Evolutionary conservation across 2,797 vertebrate species (phyloP), one percentile per base, ranked within the genome.

Genomic region (Labroides dimidiatus): DNA sequence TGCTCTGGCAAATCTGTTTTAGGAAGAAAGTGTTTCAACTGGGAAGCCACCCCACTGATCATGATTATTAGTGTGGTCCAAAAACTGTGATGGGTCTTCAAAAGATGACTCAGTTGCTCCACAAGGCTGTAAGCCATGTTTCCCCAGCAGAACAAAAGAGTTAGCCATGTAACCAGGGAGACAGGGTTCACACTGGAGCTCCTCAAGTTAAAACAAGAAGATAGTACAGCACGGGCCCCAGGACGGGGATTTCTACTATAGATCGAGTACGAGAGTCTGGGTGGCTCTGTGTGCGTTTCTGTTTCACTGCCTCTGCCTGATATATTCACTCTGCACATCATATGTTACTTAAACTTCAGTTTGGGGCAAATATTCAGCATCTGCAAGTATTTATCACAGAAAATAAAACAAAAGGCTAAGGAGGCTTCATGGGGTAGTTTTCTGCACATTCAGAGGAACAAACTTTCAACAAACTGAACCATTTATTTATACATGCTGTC

Each of bases 41-140:
- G 54, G 76, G 84, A 76, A 81, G 30, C 80, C 57, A 68, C 72
- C 68, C 77, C 74, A 50, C 64, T 62, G 80, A 81, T 86, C 75
- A 70, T 87, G 79, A 88, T 78, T 81, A 52, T 59, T 66, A 76
- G 73, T 50, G 63, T 71, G 48, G 42, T 86, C 84, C 85, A 84
- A 80, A 72, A 48, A 52, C 81, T 88, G 78, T 27, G 67, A 89
- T 72, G 69, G 79, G 64, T 70, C 72, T 72, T 60, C 80, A 69
- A 75, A 81, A 77, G 74, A 91, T 92, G 87, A 91, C 85, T 92
- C 89, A 93, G 74, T 85, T 75, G 69, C 84, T 91, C 90, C 88
- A 81, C 67, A 82, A 68, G 75, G 75, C 79, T 76, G 58, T 24
- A 36, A 67, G 76, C 77, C 77, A 81, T 85, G 51, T 78, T 71